A percentile compares a stretch with the other conserved stretches of the same genome.
Evolutionary conservation across 2,113 vertebrate species (phyloP).

Genomic region (Melierax canorus): DNA sequence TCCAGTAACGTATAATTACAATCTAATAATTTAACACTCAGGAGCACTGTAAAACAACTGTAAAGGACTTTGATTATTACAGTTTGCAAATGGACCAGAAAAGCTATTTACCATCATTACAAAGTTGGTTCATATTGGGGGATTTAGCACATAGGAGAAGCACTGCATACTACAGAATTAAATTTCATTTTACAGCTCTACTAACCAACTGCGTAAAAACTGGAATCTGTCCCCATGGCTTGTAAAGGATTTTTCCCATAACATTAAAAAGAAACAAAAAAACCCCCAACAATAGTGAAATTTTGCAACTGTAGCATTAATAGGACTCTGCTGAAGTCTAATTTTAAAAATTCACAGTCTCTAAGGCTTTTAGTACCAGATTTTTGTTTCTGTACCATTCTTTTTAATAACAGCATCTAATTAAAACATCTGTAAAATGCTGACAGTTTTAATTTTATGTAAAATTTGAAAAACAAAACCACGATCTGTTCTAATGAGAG

Average conservation of each 20-base stretch:
- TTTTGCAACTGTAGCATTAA: slow-evolving; percentile 69
- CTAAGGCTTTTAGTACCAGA: slow-evolving; percentile 65
- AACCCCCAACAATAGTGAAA: slow-evolving; percentile 44
- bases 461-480: slow-evolving; percentile 62
- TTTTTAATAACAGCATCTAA: slow-evolving; percentile 79
- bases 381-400: slow-evolving; percentile 69
- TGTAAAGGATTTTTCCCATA: slow-evolving; percentile 48
- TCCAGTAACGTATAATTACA: slow-evolving; percentile 65
- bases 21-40: slow-evolving; percentile 71
- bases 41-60: slow-evolving; percentile 65
- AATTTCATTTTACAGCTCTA: slow-evolving; percentile 70
- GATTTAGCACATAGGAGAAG: slow-evolving; percentile 26
- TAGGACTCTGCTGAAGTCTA: slow-evolving; percentile 66
- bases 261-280: slow-evolving; percentile 51
- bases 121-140: slow-evolving; percentile 43
- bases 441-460: slow-evolving; percentile 76
- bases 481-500: slow-evolving; percentile 54
- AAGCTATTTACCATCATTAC: slow-evolving; percentile 58
- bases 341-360: slow-evolving; percentile 67
- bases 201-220: slow-evolving; percentile 68
- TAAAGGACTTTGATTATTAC: slow-evolving; percentile 64
- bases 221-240: slow-evolving; percentile 71
- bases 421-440: slow-evolving; percentile 81
- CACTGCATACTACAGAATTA: background rate
- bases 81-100: slow-evolving; percentile 67